Conservation (phyloP, 2,113 vertebrate genomes). For the Amphiprion ocellaris region DNA sequence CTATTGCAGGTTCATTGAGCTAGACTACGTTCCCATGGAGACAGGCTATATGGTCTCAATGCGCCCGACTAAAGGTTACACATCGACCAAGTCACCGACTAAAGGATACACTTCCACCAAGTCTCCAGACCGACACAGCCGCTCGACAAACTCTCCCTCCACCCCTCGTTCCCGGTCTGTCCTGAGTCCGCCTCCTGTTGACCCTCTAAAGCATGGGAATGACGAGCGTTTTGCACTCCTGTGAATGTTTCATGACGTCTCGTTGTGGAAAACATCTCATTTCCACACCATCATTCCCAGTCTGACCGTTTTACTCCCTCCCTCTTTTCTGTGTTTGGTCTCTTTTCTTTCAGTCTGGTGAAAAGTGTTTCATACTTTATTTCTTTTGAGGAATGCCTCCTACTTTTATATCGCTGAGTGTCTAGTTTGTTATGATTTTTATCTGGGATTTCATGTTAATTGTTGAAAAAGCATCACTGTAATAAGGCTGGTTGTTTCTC, state of each 20-base stretch:
- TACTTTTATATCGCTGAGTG: not conserved
- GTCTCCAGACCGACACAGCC: conserved; percentile 82
- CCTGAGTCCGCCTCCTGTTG: conserved; percentile 23
- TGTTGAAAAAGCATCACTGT: conserved; percentile 23
- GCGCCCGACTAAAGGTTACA: conserved; percentile 84
- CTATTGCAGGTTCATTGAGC: conserved; percentile 88
- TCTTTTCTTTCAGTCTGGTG: not conserved
- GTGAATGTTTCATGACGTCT: conserved; percentile 38
- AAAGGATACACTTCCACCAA: conserved; percentile 80
- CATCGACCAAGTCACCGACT: conserved; percentile 75
- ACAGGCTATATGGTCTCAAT: conserved; percentile 87
- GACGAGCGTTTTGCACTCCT: conserved; percentile 29
- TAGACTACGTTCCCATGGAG: conserved; percentile 89
- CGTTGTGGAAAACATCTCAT: conserved; percentile 7
- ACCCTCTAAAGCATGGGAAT: conserved; percentile 63
- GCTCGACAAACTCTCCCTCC: conserved; percentile 74
- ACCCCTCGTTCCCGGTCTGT: conserved; percentile 75
- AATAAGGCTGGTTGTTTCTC: not conserved
- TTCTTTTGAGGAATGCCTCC: conserved; percentile 28
- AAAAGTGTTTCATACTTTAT: not conserved
- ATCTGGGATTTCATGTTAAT: conserved; percentile 7
- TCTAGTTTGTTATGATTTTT: not conserved
- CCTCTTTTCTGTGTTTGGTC: not conserved
- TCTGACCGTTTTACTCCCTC: conserved; percentile 5
- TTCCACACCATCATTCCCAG: conserved; percentile 12